Percentiles rank a stretch among this genome's conserved stretches.
Evolutionary conservation across 2,797 vertebrate species (phyloP).

Genomic region (Hapalemur alaotrensis): DNA sequence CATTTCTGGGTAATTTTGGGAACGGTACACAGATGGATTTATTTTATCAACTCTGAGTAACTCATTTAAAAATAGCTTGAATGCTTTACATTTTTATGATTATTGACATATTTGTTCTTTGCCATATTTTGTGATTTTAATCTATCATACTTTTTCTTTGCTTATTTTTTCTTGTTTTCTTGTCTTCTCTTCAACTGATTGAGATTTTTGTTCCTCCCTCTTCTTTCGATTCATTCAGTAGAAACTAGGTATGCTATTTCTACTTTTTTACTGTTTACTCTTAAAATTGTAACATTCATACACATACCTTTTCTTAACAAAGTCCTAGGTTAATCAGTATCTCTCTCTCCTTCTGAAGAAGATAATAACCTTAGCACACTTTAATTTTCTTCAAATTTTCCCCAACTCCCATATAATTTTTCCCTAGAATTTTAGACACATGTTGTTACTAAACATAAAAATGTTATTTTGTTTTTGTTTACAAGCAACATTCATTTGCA

Average conservation of each 20-base stretch:
- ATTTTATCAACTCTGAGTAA: not conserved
- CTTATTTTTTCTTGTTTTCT: not conserved
- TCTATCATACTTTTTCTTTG: not conserved
- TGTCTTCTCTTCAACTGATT: not conserved
- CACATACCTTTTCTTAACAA: not conserved
- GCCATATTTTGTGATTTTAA: not conserved
- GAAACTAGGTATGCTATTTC: not conserved
- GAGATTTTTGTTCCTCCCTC: not conserved
- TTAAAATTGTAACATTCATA: conserved; percentile 16
- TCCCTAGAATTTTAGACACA: not conserved
- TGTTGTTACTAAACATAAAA: not conserved
- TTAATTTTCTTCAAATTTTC: conserved; percentile 7
- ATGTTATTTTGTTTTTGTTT: conserved; percentile 1
- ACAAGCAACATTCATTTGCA: not conserved
- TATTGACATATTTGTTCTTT: conserved; percentile 18
- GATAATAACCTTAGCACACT: not conserved
- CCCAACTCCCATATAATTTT: not conserved
- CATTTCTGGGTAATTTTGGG: not conserved
- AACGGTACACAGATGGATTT: not conserved
- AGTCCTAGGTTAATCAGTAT: not conserved
- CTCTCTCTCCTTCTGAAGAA: not conserved
- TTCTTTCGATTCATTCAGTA: not conserved
- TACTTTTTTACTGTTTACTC: not conserved
- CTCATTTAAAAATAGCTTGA: conserved; percentile 25
- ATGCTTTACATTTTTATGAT: not conserved